Conservation (phyloP, 1,140 invertebrate species). For the Aphelinus certus region DNA sequence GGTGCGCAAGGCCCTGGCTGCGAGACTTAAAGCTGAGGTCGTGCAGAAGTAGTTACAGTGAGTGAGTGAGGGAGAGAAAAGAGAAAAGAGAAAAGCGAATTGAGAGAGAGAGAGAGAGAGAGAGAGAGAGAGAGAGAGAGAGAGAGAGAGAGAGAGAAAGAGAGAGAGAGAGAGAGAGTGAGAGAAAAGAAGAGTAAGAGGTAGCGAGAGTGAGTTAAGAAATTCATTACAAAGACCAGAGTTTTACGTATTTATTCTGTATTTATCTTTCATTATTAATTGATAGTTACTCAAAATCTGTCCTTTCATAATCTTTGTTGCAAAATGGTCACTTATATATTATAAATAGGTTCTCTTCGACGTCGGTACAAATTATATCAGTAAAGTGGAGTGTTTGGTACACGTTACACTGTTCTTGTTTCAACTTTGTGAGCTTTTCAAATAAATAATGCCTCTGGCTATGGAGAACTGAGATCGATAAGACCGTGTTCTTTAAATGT, state of each 20-base stretch:
- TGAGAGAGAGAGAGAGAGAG: too few relatives aligned
- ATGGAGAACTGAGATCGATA: not conserved
- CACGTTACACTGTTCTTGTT: not conserved
- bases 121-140: too few relatives aligned
- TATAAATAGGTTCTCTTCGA: slow-evolving; percentile 12
- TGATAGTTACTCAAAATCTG: not conserved
- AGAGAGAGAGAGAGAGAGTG: too few relatives aligned
- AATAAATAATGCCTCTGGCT: slow-evolving; percentile 40
- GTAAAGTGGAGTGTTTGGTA: slow-evolving; percentile 4
- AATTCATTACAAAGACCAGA: too few relatives aligned
- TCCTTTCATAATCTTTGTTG: slow-evolving; percentile 26
- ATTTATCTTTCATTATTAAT: not conserved
- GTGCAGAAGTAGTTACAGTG: slow-evolving; percentile 56
- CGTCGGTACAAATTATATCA: slow-evolving; percentile 24
- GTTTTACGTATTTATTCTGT: not conserved
- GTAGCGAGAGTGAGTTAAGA: too few relatives aligned
- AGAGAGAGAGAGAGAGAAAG: too few relatives aligned
- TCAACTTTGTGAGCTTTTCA: slow-evolving; percentile 10
- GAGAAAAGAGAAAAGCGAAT: too few relatives aligned
- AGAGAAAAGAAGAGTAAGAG: too few relatives aligned
- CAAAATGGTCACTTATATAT: slow-evolving; percentile 21
- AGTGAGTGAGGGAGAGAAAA: too few relatives aligned
- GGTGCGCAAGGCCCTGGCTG: slow-evolving; percentile 82
- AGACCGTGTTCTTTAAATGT: not conserved
- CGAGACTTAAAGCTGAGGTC: slow-evolving; percentile 85